A percentile compares a stretch with the other conserved stretches of the same genome.
phyloP scores from a whole-genome alignment of 1,140 invertebrate species.

The Drosophila burlai region DNA sequence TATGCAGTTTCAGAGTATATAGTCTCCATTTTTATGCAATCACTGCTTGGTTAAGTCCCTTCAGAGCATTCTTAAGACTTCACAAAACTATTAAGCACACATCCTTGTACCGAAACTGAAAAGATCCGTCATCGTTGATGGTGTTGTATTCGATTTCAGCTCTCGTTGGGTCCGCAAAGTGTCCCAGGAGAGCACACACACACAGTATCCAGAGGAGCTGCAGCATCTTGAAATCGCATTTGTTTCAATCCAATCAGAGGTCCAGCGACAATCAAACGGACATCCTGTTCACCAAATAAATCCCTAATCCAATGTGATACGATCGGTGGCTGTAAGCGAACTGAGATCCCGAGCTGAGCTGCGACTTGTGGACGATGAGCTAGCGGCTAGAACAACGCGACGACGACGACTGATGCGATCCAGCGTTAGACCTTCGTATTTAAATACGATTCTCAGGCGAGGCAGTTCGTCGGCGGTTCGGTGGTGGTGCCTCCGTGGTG shows the following conservation, averaged over 20 bases:
- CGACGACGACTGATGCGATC: slow-evolving; percentile 77
- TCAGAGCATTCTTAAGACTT: background rate
- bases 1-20: background rate
- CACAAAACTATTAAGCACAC: background rate
- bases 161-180: slow-evolving; percentile 31
- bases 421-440: slow-evolving; percentile 81
- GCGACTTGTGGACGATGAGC: slow-evolving; percentile 23
- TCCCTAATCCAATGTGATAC: background rate
- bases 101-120: slow-evolving; percentile 87
- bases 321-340: slow-evolving; percentile 7
- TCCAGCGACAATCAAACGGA: slow-evolving; percentile 29
- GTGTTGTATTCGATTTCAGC: slow-evolving; percentile 86
- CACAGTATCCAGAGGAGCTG: slow-evolving; percentile 29
- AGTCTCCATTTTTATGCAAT: background rate
- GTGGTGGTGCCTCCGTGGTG: slow-evolving; percentile 23
- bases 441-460: slow-evolving; percentile 84
- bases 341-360: slow-evolving; percentile 10
- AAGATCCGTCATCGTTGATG: slow-evolving; percentile 88
- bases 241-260: slow-evolving; percentile 12
- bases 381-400: slow-evolving; percentile 74
- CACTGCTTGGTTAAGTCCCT: background rate
- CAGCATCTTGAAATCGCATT: slow-evolving; percentile 57
- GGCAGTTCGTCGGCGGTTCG: slow-evolving; percentile 62
- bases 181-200: slow-evolving; percentile 39
- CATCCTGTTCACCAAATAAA: slow-evolving; percentile 38